Percentiles rank a stretch among this genome's conserved stretches.
These are phyloP conservation scores for Eupithecia inturbata DNA, from an alignment of 2,888 invertebrate genomes.

Conservation along the genomic window DNA sequence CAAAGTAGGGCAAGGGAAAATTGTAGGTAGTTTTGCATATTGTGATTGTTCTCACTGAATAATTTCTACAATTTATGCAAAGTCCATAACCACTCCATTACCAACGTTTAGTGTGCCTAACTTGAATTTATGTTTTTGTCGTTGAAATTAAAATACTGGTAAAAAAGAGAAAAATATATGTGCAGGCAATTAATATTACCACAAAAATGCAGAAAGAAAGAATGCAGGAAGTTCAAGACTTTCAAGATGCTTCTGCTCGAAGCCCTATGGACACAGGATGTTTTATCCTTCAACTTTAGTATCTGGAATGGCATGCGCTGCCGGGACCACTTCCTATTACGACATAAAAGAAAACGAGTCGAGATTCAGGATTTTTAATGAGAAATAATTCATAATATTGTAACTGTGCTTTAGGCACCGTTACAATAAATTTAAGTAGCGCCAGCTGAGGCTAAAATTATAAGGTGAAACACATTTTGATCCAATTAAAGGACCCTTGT, in stretches of 20 bases:
- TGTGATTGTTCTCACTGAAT: slow-evolving; percentile 16
- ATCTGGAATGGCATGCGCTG: slow-evolving; percentile 34
- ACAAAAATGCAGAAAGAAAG: not conserved
- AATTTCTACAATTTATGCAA: not conserved
- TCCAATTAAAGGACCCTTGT: not conserved
- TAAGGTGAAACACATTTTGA: not conserved
- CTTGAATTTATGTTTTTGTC: not conserved
- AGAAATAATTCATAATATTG: slow-evolving; percentile 8
- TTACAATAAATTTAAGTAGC: not conserved
- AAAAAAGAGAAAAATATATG: not conserved
- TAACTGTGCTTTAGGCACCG: slow-evolving; percentile 17
- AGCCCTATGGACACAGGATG: slow-evolving; percentile 32
- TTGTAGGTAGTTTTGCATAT: slow-evolving; percentile 19
- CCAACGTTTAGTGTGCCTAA: not conserved
- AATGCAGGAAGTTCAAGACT: slow-evolving; percentile 24
- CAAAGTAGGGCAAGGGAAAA: slow-evolving; percentile 20
- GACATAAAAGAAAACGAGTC: slow-evolving; percentile 8
- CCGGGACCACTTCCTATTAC: slow-evolving; percentile 32
- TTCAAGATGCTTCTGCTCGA: slow-evolving; percentile 27
- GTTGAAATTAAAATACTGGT: not conserved
- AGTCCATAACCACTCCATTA: not conserved
- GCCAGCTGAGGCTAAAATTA: no score
- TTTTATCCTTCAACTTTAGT: slow-evolving; percentile 33
- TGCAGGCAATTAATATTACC: not conserved
- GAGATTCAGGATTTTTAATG: slow-evolving; percentile 15